Evolutionary conservation across 2,888 invertebrate genomes (phyloP).

Genomic region (Spilarctia lutea): DNA sequence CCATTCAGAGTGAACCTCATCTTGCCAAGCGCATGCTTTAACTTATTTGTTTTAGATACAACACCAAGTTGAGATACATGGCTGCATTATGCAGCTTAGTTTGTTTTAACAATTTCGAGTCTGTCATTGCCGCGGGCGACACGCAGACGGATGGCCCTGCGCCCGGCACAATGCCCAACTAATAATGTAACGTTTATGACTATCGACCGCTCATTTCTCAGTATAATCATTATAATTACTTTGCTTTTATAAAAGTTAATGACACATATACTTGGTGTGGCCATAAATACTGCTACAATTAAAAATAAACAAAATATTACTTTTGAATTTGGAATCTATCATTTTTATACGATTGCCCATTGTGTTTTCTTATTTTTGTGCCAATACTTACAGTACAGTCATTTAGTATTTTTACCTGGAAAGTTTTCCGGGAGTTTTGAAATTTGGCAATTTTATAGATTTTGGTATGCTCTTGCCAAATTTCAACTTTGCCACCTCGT

Average conservation of each 20-base stretch:
- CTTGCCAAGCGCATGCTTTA: constrained; percentile 71
- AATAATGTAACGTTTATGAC: constrained; percentile 57
- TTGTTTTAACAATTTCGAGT: constrained; percentile 67
- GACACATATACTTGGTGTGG: constrained; percentile 22
- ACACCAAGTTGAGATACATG: constrained; percentile 73
- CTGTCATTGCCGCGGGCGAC: constrained; percentile 67
- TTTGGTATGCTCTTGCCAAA: too few relatives aligned
- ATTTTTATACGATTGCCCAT: too few relatives aligned
- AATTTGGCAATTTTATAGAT: too few relatives aligned
- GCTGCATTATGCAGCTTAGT: constrained; percentile 67
- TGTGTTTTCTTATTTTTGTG: too few relatives aligned
- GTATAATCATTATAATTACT: constrained; percentile 61
- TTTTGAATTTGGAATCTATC: too few relatives aligned
- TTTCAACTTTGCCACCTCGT: too few relatives aligned
- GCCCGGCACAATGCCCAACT: constrained; percentile 56
- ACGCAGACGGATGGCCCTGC: constrained; percentile 44
- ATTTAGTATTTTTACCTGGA: too few relatives aligned
- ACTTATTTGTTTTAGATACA: constrained; percentile 79
- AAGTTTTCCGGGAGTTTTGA: too few relatives aligned
- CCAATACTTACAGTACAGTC: too few relatives aligned
- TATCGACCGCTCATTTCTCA: constrained; percentile 59
- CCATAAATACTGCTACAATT: too few relatives aligned
- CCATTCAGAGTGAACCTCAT: constrained; percentile 66
- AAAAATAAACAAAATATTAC: too few relatives aligned
- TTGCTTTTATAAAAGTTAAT: constrained; percentile 49